A percentile compares a stretch with the other conserved stretches of the same genome.
These are phyloP conservation scores for Gymnodraco acuticeps DNA, from an alignment of 2,797 vertebrate species.

Conservation along the genomic window DNA sequence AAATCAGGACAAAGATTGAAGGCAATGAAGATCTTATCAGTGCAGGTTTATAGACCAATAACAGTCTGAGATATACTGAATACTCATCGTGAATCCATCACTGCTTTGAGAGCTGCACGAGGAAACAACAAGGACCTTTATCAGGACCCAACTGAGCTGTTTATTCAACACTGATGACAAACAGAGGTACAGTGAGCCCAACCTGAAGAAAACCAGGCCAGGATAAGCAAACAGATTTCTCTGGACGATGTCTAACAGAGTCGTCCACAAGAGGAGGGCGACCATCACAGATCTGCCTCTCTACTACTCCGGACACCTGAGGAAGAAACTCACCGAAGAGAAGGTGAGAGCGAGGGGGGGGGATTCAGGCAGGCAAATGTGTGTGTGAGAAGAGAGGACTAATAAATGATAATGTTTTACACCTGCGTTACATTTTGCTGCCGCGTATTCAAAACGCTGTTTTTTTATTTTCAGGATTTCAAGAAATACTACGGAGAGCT, in stretches of 20 bases:
- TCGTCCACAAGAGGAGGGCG: conserved; percentile 59
- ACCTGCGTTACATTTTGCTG: not conserved
- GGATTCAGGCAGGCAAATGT: not conserved
- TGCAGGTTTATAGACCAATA: conserved; percentile 17
- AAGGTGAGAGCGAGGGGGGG: conserved; percentile 49
- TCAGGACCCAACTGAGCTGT: not conserved
- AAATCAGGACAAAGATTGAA: not conserved
- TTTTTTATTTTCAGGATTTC: conserved; percentile 66
- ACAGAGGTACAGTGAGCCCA: not conserved
- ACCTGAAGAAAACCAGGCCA: conserved; percentile 1
- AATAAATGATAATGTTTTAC: not conserved
- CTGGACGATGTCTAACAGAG: conserved; percentile 52
- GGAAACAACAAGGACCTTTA: conserved; percentile 11
- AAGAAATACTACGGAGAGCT: conserved; percentile 73
- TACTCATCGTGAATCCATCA: not conserved
- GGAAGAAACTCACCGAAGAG: conserved; percentile 60
- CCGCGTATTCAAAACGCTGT: not conserved
- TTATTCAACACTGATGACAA: not conserved
- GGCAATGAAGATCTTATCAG: not conserved
- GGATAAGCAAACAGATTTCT: not conserved
- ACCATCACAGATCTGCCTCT: conserved; percentile 70
- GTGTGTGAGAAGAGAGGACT: not conserved
- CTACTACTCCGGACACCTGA: conserved; percentile 68
- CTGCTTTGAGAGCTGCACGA: not conserved
- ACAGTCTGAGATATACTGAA: conserved; percentile 1